Conservation (phyloP, 2,888 invertebrate species). For the Ectemnius continuus region DNA sequence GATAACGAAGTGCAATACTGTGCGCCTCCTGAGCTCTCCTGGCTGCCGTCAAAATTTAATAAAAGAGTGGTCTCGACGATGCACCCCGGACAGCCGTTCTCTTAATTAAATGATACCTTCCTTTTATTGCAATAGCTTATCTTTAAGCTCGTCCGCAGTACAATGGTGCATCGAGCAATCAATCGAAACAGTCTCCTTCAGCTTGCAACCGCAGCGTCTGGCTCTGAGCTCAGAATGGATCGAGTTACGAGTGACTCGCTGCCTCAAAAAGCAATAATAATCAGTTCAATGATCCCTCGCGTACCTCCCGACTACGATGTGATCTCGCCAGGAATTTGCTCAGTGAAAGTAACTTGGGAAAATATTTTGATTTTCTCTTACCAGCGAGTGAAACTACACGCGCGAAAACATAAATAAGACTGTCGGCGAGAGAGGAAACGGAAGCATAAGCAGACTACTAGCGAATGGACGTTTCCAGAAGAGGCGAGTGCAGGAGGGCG, state of each 20-base stretch:
- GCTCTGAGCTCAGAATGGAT: too few species aligned
- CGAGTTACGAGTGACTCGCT: too few species aligned
- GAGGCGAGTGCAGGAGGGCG: slow-evolving; percentile 5
- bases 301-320: background rate
- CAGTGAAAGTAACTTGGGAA: slow-evolving; percentile 26
- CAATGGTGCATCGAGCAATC: too few species aligned
- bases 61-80: background rate
- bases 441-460: slow-evolving; percentile 1
- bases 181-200: too few species aligned
- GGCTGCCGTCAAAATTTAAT: background rate
- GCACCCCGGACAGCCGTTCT: background rate
- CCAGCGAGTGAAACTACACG: slow-evolving; percentile 37
- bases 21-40: background rate
- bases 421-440: slow-evolving; percentile 20
- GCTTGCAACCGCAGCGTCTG: too few species aligned
- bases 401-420: slow-evolving; percentile 63
- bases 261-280: background rate
- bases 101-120: background rate
- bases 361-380: slow-evolving; percentile 56
- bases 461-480: too few species aligned
- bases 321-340: background rate
- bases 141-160: too few species aligned
- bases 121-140: too few species aligned
- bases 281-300: background rate
- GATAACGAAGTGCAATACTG: slow-evolving; percentile 27